A percentile compares a stretch with the other conserved stretches of the same genome.
These are phyloP conservation scores for Callaeas wilsoni DNA, from an alignment of 2,113 vertebrate species.

Conservation along the genomic window DNA sequence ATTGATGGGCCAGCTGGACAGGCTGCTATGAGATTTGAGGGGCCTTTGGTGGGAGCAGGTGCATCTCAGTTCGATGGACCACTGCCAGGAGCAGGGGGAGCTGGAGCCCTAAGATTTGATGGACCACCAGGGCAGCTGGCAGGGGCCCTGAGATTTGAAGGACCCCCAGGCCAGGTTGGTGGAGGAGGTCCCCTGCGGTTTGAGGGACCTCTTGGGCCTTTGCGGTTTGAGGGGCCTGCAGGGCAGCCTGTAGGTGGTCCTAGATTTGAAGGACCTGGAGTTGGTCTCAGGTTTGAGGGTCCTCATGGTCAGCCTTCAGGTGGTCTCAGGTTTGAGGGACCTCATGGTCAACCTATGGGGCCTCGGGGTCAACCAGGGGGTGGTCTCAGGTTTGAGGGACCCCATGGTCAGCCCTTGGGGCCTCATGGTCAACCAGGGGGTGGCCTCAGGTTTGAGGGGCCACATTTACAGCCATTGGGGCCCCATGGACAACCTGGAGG, in stretches of 20 bases:
- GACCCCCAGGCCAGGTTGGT: constrained; percentile 66
- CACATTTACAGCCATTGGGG: constrained; percentile 75
- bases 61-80: constrained; percentile 78
- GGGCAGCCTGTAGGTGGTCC: constrained; percentile 74
- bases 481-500: constrained; percentile 76
- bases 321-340: constrained; percentile 81
- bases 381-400: constrained; percentile 81
- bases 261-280: constrained; percentile 79
- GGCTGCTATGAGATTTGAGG: constrained; percentile 79
- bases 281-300: constrained; percentile 80
- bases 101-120: constrained; percentile 80
- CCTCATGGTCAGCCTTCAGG: constrained; percentile 78
- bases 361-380: constrained; percentile 75
- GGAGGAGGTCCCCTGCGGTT: constrained; percentile 75
- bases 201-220: constrained; percentile 77
- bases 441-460: constrained; percentile 80
- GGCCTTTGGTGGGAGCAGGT: constrained; percentile 69
- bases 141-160: constrained; percentile 74
- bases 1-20: constrained; percentile 76
- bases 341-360: constrained; percentile 75
- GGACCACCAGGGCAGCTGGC: constrained; percentile 73
- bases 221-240: constrained; percentile 79
- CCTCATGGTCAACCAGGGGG: constrained; percentile 79
- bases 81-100: constrained; percentile 71
- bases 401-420: constrained; percentile 77